Percentiles rank a stretch among this genome's conserved stretches.
Conservation (phyloP, 2,797 vertebrate genomes). For the Iguana delicatissima region DNA sequence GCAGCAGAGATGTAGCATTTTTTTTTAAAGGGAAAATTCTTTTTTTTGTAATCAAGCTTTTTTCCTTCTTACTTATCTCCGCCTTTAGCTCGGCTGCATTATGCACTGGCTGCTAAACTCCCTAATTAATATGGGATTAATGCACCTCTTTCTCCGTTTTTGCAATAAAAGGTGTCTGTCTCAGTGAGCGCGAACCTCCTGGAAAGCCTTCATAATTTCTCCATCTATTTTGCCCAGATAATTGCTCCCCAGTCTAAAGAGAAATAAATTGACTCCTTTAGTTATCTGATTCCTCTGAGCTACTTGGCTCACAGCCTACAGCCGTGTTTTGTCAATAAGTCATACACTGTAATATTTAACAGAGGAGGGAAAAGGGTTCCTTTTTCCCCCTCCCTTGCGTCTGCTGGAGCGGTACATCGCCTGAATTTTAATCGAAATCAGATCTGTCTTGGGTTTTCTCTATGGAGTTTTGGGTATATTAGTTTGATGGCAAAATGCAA, state of each 20-base stretch:
- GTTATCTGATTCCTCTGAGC: rapidly evolving
- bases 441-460: not conserved
- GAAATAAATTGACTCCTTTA: constrained; percentile 6
- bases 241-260: not conserved
- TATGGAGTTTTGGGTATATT: not conserved
- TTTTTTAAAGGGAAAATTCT: not conserved
- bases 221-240: not conserved
- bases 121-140: constrained; percentile 46
- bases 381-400: not conserved
- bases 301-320: not conserved
- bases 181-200: not conserved
- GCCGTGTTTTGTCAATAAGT: not conserved
- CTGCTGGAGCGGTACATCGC: rapidly evolving
- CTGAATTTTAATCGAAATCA: not conserved
- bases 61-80: not conserved
- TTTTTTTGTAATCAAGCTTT: not conserved
- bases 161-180: not conserved
- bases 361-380: not conserved
- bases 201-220: rapidly evolving
- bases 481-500: constrained; percentile 57
- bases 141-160: not conserved
- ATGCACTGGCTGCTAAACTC: not conserved
- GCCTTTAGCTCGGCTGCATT: not conserved
- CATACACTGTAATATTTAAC: rapidly evolving
- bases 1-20: not conserved